These are phyloP conservation scores for Papilio protenor DNA, from an alignment of 2,888 invertebrate species.

Conservation along the genomic window DNA sequence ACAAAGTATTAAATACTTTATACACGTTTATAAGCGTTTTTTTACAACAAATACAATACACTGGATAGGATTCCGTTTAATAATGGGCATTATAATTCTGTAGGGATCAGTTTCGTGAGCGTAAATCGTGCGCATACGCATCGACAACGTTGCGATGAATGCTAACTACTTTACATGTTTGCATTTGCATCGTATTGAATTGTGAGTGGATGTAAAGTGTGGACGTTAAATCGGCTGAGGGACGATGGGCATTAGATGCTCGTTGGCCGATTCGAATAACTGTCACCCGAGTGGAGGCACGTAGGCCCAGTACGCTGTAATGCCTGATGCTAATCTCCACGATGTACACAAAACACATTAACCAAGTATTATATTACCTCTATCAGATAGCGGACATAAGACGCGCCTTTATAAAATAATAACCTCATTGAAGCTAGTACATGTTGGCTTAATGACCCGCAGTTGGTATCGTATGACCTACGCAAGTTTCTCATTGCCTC, in stretches of 20 bases:
- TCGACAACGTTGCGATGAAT: constrained; percentile 37
- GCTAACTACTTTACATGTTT: constrained; percentile 39
- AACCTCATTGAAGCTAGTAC: constrained; percentile 32
- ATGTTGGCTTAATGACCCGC: constrained; percentile 33
- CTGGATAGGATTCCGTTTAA: constrained; percentile 25
- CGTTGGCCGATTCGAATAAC: constrained; percentile 31
- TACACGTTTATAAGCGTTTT: neutral
- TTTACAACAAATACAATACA: constrained; percentile 19
- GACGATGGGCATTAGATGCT: constrained; percentile 23
- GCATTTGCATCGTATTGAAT: constrained; percentile 42
- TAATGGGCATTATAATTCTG: constrained; percentile 40
- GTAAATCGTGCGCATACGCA: constrained; percentile 43
- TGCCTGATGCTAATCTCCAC: constrained; percentile 37
- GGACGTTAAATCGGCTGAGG: constrained; percentile 32
- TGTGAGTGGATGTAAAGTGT: constrained; percentile 35
- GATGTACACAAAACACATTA: constrained; percentile 42
- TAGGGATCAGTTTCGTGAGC: constrained; percentile 41
- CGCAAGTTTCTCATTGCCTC: constrained; percentile 9
- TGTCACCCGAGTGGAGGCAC: constrained; percentile 32
- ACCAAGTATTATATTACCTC: constrained; percentile 43
- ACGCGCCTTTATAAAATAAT: constrained; percentile 41
- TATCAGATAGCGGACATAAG: constrained; percentile 43
- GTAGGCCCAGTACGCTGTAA: constrained; percentile 28
- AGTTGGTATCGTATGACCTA: constrained; percentile 27
- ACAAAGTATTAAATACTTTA: neutral